phyloP scores from a whole-genome alignment of 37 sponge, comb jelly and placozoan species.

The Hormiphora californensis region DNA sequence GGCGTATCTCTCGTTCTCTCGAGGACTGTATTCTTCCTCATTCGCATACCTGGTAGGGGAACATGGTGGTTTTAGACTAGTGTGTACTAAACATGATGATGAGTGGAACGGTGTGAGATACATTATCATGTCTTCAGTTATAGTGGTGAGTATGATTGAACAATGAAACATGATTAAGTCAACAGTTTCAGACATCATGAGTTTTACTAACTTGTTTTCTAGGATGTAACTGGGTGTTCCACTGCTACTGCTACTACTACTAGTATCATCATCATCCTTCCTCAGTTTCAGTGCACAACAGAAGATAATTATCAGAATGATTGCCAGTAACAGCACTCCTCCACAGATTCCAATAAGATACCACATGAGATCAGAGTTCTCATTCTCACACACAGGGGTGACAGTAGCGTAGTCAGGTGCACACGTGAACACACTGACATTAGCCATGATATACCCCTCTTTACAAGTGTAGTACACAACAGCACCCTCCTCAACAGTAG shows the following conservation, averaged over 20 bases:
- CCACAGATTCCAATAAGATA: neutral
- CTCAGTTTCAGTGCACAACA: neutral
- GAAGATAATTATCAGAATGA: neutral
- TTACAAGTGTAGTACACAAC: neutral
- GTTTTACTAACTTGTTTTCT: neutral
- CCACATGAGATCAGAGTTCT: neutral
- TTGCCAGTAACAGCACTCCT: neutral
- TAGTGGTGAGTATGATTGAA: too few relatives aligned
- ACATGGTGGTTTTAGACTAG: too few relatives aligned
- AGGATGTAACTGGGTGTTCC: neutral
- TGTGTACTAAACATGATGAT: too few relatives aligned
- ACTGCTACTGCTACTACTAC: constrained; percentile 1
- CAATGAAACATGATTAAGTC: too few relatives aligned
- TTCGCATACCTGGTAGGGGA: too few relatives aligned
- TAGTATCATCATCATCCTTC: neutral
- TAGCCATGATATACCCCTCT: neutral
- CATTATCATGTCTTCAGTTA: too few relatives aligned
- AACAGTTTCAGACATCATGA: neutral
- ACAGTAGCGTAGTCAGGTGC: neutral
- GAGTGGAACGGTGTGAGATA: too few relatives aligned
- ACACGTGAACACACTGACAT: neutral
- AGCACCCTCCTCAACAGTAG: neutral
- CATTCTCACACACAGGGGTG: neutral
- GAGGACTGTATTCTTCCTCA: too few relatives aligned
- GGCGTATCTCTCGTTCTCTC: too few relatives aligned